Conservation (phyloP, 2,113 vertebrate species). For the Rhynchomys soricoides region DNA sequence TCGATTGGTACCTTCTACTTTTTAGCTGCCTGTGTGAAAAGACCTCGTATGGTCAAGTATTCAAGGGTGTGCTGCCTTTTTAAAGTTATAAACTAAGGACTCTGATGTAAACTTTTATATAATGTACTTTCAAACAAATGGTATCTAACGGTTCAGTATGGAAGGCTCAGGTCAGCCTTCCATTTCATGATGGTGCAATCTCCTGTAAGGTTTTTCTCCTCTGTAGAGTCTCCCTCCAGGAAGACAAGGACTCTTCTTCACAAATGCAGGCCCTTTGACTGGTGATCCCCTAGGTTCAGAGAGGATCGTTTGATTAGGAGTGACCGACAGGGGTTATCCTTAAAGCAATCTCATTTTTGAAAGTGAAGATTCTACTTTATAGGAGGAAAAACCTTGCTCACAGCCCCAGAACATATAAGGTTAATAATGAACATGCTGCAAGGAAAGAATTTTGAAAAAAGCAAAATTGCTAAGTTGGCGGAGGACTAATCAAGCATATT, state of each 20-base stretch:
- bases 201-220: neutral
- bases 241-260: conserved; percentile 19
- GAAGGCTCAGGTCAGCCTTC: neutral
- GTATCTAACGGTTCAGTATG: conserved; percentile 15
- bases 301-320: conserved; percentile 45
- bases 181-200: conserved; percentile 36
- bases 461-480: conserved; percentile 46
- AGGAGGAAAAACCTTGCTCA: neutral
- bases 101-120: conserved; percentile 4
- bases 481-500: conserved; percentile 64
- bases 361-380: conserved; percentile 33
- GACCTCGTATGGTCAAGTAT: conserved; percentile 8
- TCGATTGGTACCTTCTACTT: conserved; percentile 35
- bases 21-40: neutral
- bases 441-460: conserved; percentile 56
- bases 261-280: conserved; percentile 39
- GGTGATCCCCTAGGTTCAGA: neutral
- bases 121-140: conserved; percentile 33
- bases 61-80: conserved; percentile 36
- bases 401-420: conserved; percentile 47
- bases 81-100: neutral
- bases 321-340: conserved; percentile 37
- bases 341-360: conserved; percentile 20
- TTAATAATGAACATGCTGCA: conserved; percentile 62
- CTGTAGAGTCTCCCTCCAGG: neutral